These are phyloP conservation scores for Lethrus apterus DNA, from an alignment of 1,140 invertebrate species.

Conservation along the genomic window DNA sequence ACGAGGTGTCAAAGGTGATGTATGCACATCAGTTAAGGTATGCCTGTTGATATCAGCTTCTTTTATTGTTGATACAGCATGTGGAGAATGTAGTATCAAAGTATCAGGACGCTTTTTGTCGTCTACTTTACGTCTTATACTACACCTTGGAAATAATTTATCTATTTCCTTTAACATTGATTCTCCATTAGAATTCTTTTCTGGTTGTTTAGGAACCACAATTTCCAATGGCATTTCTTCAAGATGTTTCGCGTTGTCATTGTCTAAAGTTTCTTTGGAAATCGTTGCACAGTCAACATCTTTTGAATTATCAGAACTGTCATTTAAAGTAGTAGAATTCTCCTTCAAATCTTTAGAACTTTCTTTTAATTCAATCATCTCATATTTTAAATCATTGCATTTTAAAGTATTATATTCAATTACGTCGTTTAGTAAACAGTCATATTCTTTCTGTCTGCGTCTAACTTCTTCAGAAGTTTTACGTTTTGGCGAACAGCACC, in stretches of 20 bases:
- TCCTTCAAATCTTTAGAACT: no score
- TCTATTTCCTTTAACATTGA: slow-evolving; percentile 9
- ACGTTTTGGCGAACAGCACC: slow-evolving; percentile 21
- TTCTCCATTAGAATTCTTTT: background rate
- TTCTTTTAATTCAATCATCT: slow-evolving; percentile 1
- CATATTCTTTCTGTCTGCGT: background rate
- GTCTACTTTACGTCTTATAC: slow-evolving; percentile 13
- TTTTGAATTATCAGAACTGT: no score
- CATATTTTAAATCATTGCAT: background rate
- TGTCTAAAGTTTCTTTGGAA: background rate
- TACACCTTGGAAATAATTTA: slow-evolving; percentile 17
- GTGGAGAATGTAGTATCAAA: slow-evolving; percentile 4
- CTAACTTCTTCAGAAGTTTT: background rate
- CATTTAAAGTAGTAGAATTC: no score
- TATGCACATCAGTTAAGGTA: no score
- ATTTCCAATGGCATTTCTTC: background rate
- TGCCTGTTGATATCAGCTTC: slow-evolving; percentile 3
- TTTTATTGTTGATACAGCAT: no score
- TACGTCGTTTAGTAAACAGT: background rate
- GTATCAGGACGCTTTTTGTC: slow-evolving; percentile 7
- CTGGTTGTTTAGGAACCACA: background rate
- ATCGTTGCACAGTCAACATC: no score
- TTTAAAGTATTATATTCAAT: background rate
- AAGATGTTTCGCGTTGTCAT: background rate
- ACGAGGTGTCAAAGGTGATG: slow-evolving; percentile 37